A percentile compares a stretch with the other conserved stretches of the same genome.
Evolutionary conservation across 2,888 invertebrate species (phyloP).

Genomic region (Selenia dentaria): DNA sequence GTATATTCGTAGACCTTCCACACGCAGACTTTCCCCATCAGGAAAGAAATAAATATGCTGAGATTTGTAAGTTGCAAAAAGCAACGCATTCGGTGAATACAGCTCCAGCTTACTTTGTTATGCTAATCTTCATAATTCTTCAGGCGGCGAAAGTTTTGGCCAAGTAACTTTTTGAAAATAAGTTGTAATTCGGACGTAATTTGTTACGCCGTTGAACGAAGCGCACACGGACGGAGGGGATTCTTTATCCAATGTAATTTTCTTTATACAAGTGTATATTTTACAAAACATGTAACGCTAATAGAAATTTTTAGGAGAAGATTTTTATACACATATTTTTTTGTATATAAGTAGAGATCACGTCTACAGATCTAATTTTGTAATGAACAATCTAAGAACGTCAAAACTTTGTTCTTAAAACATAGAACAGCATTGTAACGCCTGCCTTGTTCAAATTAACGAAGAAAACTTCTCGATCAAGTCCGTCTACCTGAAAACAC

Average conservation of each 20-base stretch:
- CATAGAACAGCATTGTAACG: constrained; percentile 74
- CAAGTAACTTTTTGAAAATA: constrained; percentile 77
- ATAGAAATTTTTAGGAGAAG: no score
- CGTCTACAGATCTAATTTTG: no score
- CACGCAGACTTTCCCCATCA: no score
- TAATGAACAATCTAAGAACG: constrained; percentile 44
- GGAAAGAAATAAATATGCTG: constrained; percentile 47
- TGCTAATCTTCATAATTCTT: constrained; percentile 83
- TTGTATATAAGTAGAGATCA: no score
- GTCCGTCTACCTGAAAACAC: constrained; percentile 83
- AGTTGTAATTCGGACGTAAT: constrained; percentile 79
- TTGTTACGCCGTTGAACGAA: constrained; percentile 67
- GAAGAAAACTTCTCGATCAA: constrained; percentile 82
- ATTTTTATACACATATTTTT: no score
- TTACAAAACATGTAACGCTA: no score
- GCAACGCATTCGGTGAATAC: constrained; percentile 72
- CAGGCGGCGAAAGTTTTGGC: constrained; percentile 70
- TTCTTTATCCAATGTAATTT: neutral
- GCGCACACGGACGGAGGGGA: constrained; percentile 42
- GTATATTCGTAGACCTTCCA: no score
- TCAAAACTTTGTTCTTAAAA: constrained; percentile 55
- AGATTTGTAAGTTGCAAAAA: constrained; percentile 63
- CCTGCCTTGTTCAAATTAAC: constrained; percentile 81
- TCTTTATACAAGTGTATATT: no score
- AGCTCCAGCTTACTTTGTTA: constrained; percentile 80